These are phyloP conservation scores for Pipistrellus pygmaeus DNA, from an alignment of 2,797 vertebrate species.

Conservation along the genomic window DNA sequence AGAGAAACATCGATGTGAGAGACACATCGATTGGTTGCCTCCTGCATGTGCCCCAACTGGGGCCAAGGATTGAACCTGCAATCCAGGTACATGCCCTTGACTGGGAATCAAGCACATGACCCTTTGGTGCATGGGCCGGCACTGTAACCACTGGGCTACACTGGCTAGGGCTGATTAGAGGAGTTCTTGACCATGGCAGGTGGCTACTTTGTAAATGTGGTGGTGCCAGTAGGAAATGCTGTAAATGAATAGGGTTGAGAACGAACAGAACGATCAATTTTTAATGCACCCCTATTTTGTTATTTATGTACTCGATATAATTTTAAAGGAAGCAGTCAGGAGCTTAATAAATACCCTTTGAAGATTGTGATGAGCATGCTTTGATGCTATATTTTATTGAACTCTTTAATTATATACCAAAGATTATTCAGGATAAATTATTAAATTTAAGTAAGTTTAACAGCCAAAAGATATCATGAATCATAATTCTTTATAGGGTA, in stretches of 20 bases:
- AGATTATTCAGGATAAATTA: slow-evolving; percentile 56
- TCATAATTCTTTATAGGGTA: slow-evolving; percentile 62
- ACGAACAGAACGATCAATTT: background rate
- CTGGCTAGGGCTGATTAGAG: no score
- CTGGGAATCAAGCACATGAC: no score
- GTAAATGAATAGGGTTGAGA: background rate
- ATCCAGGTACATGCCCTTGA: no score
- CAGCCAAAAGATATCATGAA: slow-evolving; percentile 55
- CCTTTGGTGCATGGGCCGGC: no score
- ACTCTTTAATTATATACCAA: slow-evolving; percentile 64
- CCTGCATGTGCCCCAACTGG: no score
- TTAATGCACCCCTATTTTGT: background rate
- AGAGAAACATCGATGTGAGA: no score
- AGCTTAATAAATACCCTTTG: slow-evolving; percentile 41
- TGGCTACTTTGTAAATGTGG: background rate
- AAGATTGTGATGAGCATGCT: slow-evolving; percentile 11
- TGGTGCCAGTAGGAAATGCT: background rate
- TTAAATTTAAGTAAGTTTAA: slow-evolving; percentile 63
- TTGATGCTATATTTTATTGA: slow-evolving; percentile 63
- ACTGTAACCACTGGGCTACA: no score
- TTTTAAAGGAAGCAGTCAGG: slow-evolving; percentile 3
- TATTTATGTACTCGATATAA: background rate
- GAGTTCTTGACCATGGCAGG: background rate
- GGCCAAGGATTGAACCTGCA: no score
- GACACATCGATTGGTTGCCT: no score